A percentile compares a stretch with the other conserved stretches of the same genome.
phyloP scores from a whole-genome alignment of 30 jellyfish, hydroid and myxozoan species.

The Hydra vulgaris region DNA sequence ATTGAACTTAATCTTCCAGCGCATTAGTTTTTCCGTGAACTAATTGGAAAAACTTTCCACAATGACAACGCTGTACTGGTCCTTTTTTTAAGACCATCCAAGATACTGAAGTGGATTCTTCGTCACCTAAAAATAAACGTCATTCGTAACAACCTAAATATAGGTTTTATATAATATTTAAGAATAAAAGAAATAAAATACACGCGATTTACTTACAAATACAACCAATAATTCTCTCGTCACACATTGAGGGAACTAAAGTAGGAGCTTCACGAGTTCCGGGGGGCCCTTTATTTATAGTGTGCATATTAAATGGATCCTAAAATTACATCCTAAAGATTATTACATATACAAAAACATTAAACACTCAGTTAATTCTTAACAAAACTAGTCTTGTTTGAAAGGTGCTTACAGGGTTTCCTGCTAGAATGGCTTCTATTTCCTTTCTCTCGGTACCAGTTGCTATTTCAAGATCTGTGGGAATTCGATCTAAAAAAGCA shows the following conservation, averaged over 20 bases:
- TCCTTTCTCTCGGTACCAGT: conserved; percentile 90
- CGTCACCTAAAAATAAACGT: conserved; percentile 68
- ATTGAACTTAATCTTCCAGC: conserved; percentile 31
- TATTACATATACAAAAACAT: background rate
- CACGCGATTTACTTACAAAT: conserved; percentile 51
- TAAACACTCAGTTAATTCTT: background rate
- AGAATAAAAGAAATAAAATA: background rate
- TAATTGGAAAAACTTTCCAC: conserved; percentile 82
- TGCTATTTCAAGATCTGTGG: conserved; percentile 94
- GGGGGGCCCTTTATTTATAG: conserved; percentile 80
- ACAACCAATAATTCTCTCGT: conserved; percentile 94
- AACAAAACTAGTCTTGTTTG: background rate
- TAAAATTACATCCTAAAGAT: conserved; percentile 3
- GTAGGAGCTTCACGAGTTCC: conserved; percentile 91
- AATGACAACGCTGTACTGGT: conserved; percentile 86
- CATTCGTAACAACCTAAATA: background rate
- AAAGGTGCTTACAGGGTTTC: conserved; percentile 54
- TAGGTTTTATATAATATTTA: background rate
- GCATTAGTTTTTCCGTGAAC: conserved; percentile 73
- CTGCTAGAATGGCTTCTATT: conserved; percentile 86
- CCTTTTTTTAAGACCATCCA: conserved; percentile 95
- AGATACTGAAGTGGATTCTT: conserved; percentile 75
- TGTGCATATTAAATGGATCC: conserved; percentile 88
- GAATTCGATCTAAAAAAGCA: conserved; percentile 56
- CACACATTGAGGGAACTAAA: conserved; percentile 82